Evolutionary conservation across 2,888 invertebrate genomes (phyloP), one percentile per base, ranked within the genome.

Genomic region (Drosophila gaucha): DNA sequence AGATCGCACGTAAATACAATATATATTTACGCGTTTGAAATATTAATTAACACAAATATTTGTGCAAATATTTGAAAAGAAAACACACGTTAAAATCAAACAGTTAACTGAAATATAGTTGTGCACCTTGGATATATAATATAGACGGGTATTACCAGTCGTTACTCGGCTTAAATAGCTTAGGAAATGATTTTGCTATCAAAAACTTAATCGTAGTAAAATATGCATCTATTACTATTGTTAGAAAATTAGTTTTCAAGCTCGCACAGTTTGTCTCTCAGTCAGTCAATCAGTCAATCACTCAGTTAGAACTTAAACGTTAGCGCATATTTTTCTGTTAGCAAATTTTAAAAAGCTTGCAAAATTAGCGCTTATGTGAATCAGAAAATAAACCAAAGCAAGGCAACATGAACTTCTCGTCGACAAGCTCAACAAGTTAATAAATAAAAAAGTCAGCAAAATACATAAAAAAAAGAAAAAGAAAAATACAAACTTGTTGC

Each of bases 401-500:
- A 52, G 14, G 30, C 16, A 22, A 44, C 36, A 59, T 38, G 12
- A 22, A 41, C 9, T 41, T 41, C 14, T 14, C 44, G 24, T 24
- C 44, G 43, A 12, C 41, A 43, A 58, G 22, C 60, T 44, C 36
- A 57, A 64, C 69, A 79, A 68, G 49, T 55, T 58, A 20, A 56
- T 36, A 57, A 56, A 41, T 26, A 44, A 39, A 56, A 36, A 36
- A 67, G 18, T 41, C 54, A 56, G 39, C 49, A 51, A 54, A 49
- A 24, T 26, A 24, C 24, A 26, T 16, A 41, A 2, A 41, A 16
- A 39, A 36, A 50, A 47, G 30, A 38, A 12, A 2, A 10, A n/a
- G 24, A 38, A 51, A 35, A 20, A 26, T 16, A 51, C 31, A 38
- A 77, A 82, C 84, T 72, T 82, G 86, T 82, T 82, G 86, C 80